Conservation (phyloP, 2,888 invertebrate genomes). For the Phoronis australis region DNA sequence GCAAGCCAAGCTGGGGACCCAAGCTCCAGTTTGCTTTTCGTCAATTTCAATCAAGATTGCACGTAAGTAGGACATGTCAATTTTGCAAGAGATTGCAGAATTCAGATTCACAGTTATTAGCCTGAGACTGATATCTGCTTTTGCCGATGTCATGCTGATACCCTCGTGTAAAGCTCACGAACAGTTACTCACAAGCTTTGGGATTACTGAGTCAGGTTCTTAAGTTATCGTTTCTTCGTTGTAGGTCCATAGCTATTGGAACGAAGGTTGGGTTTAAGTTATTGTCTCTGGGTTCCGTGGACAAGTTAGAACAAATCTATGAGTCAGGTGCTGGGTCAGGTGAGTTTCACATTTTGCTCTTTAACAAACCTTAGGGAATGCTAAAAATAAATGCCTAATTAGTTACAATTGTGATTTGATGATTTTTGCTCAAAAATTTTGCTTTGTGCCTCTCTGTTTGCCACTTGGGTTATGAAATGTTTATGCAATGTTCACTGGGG, state of each 20-base stretch:
- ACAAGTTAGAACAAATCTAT: conserved; percentile 83
- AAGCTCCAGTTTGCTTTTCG: conserved; percentile 72
- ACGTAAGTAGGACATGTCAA: conserved; percentile 68
- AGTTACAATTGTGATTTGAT: no score
- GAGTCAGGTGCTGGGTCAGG: no score
- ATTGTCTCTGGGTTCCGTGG: conserved; percentile 71
- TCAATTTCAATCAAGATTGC: conserved; percentile 96
- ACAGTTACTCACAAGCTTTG: no score
- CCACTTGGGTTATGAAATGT: background rate
- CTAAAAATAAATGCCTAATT: background rate
- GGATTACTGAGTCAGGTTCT: no score
- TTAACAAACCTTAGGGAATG: background rate
- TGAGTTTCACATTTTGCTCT: no score
- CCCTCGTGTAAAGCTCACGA: no score
- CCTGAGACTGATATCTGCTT: no score
- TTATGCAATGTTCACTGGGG: background rate
- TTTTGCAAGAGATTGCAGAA: background rate
- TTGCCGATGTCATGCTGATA: no score
- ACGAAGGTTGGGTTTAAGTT: conserved; percentile 85
- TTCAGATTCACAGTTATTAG: no score
- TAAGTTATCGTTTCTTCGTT: conserved; percentile 4
- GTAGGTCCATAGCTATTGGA: conserved; percentile 80
- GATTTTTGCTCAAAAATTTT: no score
- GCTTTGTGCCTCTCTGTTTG: background rate
- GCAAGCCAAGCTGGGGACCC: conserved; percentile 72